phyloP scores from a whole-genome alignment of 2,888 invertebrate genomes.

The Celastrina argiolus region DNA sequence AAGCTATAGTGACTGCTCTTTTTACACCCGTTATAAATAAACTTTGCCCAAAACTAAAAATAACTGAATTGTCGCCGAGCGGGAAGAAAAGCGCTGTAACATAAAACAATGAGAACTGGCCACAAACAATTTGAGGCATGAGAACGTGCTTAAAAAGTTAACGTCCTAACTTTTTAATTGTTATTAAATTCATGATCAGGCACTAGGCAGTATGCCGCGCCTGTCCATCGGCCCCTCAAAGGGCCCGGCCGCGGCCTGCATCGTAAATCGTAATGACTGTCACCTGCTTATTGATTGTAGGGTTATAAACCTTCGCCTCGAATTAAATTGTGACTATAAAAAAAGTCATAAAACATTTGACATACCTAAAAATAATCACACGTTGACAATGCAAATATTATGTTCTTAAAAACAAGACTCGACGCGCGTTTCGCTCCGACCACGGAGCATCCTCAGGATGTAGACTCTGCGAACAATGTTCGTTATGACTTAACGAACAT shows the following conservation, averaged over 20 bases:
- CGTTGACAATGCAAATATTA: too few relatives aligned
- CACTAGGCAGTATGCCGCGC: slow-evolving; percentile 37
- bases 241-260: slow-evolving; percentile 35
- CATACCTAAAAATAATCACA: too few relatives aligned
- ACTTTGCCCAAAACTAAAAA: too few relatives aligned
- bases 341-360: neutral
- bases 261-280: neutral
- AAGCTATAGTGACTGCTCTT: too few relatives aligned
- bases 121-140: neutral
- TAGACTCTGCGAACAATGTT: too few relatives aligned
- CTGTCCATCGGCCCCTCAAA: slow-evolving; percentile 45
- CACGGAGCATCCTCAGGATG: too few relatives aligned
- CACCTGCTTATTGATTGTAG: slow-evolving; percentile 1
- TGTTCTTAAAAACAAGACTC: too few relatives aligned
- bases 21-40: too few relatives aligned
- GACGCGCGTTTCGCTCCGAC: too few relatives aligned
- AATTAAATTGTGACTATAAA: neutral
- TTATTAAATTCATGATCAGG: slow-evolving; percentile 38
- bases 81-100: neutral
- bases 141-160: neutral
- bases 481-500: too few relatives aligned
- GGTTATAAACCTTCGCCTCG: neutral
- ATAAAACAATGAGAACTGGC: neutral
- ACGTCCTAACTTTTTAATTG: slow-evolving; percentile 19
- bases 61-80: too few relatives aligned